Evolutionary conservation across 1,140 invertebrate genomes (phyloP), one percentile per base, ranked within the genome.

Genomic region (Hypsibius dujardini): DNA sequence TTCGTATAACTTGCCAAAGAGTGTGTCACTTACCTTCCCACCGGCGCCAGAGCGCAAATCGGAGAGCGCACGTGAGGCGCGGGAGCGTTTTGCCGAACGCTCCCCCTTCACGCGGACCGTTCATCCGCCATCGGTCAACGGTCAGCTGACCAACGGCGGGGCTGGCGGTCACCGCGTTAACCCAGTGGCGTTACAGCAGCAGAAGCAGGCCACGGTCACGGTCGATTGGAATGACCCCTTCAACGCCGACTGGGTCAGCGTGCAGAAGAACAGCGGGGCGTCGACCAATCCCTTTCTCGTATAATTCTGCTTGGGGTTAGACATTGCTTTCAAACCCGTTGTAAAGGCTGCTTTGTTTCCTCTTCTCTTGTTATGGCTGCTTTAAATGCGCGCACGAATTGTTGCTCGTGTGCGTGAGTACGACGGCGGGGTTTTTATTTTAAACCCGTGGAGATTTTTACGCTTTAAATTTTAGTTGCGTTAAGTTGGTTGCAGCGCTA

Each of bases 221-320:
- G 45, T 67, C 45, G 62, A 67, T 42, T 67, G 62, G 62, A 15
- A 3, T 42, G 62, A 67, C 42, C 62, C 62, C 42, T 67, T 67
- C 62, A 67, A 67, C 42, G 42, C 62, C 62, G 62, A 67, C 45
- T 67, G 62, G 62, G 62, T 67, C 12, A 12, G 45, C 7, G 12
- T 67, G 3, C 12, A 45, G 7, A 12, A 42, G 62, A 67, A 67
- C 45, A 42, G 42, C 7, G 12, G 42, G 45, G 12, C 62, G 3
- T 67, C 62, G 62, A 67, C 62, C 12, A 67, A 67, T 42, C 62
- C 62, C 42, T 67, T 67, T 67, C 12, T 45, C 3, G 50, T 56
- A 56, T 56, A 56, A 28, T 28, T 28, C 28, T 28, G 28, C 28
- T 28, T 28, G 28, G 28, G 28, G 28, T 28, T 28, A 28, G 28